Conservation (phyloP, 2,113 vertebrate genomes). For the Pterocles orientalis region DNA sequence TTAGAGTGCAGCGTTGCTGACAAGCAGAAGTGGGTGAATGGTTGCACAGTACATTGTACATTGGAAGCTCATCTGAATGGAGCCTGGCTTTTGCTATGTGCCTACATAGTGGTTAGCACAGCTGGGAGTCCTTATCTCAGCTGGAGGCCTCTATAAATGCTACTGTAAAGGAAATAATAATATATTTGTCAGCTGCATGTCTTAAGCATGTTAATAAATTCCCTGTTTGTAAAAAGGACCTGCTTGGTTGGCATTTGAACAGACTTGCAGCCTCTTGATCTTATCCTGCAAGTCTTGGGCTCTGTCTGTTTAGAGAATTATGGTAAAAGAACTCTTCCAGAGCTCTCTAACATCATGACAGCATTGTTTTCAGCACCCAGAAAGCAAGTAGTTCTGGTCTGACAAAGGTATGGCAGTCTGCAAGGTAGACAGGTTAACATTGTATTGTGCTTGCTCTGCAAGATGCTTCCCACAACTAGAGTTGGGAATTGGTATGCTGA, state of each 20-base stretch:
- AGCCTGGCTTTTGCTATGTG: not conserved
- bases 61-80: not conserved
- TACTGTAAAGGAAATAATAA: conserved; percentile 28
- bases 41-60: not conserved
- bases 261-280: not conserved
- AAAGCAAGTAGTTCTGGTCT: not conserved
- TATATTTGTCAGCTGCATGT: conserved; percentile 16
- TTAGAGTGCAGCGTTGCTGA: not conserved
- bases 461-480: not conserved
- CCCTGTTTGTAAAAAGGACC: not conserved
- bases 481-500: not conserved
- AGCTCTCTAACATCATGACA: not conserved
- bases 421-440: fast-evolving
- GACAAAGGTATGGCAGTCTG: fast-evolving
- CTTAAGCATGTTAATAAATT: conserved; percentile 30
- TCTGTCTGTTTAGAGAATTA: not conserved
- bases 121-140: conserved; percentile 45
- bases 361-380: not conserved
- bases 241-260: not conserved
- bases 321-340: not conserved
- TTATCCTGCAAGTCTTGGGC: not conserved
- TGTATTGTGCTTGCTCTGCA: not conserved
- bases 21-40: not conserved
- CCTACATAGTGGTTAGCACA: conserved; percentile 26
- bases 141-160: conserved; percentile 7